These are phyloP conservation scores for Stenoptilia bipunctidactyla DNA, from an alignment of 2,888 invertebrate genomes.

Conservation along the genomic window DNA sequence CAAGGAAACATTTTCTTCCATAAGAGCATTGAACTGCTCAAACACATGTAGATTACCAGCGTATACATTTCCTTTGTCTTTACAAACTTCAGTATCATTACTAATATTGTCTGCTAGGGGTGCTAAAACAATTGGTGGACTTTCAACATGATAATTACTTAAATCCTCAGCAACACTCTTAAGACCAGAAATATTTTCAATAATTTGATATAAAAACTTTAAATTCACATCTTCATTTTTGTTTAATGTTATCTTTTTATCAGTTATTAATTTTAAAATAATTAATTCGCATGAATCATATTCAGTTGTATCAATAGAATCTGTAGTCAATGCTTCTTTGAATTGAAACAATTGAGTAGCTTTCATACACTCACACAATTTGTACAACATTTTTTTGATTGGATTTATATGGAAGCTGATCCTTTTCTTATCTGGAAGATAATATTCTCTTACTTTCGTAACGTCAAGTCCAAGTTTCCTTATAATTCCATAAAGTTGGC, in stretches of 20 bases:
- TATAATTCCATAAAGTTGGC: slow-evolving; percentile 41
- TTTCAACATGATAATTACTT: neutral
- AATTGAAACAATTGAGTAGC: slow-evolving; percentile 32
- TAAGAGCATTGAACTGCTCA: neutral
- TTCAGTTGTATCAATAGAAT: slow-evolving; percentile 33
- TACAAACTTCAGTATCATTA: too few relatives aligned
- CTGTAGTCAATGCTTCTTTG: slow-evolving; percentile 38
- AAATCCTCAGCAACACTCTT: slow-evolving; percentile 15
- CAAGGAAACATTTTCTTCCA: slow-evolving; percentile 20
- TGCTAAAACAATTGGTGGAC: too few relatives aligned
- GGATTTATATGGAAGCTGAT: slow-evolving; percentile 36
- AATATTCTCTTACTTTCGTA: slow-evolving; percentile 29
- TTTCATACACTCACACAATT: slow-evolving; percentile 46
- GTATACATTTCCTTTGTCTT: too few relatives aligned
- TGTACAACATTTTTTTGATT: slow-evolving; percentile 45
- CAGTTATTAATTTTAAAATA: slow-evolving; percentile 45
- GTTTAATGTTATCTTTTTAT: slow-evolving; percentile 33
- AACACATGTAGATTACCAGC: neutral
- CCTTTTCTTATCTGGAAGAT: slow-evolving; percentile 29
- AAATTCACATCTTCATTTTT: neutral
- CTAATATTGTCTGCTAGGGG: too few relatives aligned
- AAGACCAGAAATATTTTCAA: slow-evolving; percentile 35
- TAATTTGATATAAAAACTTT: neutral
- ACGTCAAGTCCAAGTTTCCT: slow-evolving; percentile 47
- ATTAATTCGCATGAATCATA: slow-evolving; percentile 46